Evolutionary conservation across 2,888 invertebrate genomes (phyloP).

Genomic region (Mesochorus sp.): DNA sequence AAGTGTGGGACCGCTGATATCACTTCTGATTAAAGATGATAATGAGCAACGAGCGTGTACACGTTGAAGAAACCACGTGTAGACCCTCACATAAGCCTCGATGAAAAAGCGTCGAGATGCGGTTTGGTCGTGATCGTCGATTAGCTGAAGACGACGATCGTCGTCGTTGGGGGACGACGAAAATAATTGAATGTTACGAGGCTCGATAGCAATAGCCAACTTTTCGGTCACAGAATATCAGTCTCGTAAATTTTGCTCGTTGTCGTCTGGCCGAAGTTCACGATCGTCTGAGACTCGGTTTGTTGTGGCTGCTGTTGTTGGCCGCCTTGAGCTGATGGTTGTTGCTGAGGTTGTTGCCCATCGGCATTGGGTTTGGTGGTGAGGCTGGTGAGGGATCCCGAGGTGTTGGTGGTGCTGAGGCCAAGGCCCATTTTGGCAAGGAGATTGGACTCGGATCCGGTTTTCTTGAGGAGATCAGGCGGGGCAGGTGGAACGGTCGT

Average conservation of each 20-base stretch:
- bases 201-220: slow-evolving; percentile 59
- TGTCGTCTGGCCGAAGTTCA: slow-evolving; percentile 81
- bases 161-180: background rate
- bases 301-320: slow-evolving; percentile 61
- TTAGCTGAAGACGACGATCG: slow-evolving; percentile 13
- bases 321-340: slow-evolving; percentile 52
- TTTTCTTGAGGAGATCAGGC: slow-evolving; percentile 89
- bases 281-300: slow-evolving; percentile 15
- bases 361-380: slow-evolving; percentile 78
- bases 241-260: slow-evolving; percentile 95
- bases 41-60: no score
- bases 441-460: slow-evolving; percentile 94
- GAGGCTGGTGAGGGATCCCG: slow-evolving; percentile 86
- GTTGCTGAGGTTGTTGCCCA: slow-evolving; percentile 29
- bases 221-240: slow-evolving; percentile 92
- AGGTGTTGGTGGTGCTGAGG: slow-evolving; percentile 84
- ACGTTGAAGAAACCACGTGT: no score
- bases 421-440: slow-evolving; percentile 92
- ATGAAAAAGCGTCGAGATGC: background rate
- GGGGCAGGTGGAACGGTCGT: slow-evolving; percentile 85
- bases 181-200: slow-evolving; percentile 10
- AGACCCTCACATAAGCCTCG: no score
- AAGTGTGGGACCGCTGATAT: no score
- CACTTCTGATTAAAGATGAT: no score
- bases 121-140: background rate